Base-by-base conservation (phyloP, 2,113 vertebrate genomes). In the Bucco capensis region DNA sequence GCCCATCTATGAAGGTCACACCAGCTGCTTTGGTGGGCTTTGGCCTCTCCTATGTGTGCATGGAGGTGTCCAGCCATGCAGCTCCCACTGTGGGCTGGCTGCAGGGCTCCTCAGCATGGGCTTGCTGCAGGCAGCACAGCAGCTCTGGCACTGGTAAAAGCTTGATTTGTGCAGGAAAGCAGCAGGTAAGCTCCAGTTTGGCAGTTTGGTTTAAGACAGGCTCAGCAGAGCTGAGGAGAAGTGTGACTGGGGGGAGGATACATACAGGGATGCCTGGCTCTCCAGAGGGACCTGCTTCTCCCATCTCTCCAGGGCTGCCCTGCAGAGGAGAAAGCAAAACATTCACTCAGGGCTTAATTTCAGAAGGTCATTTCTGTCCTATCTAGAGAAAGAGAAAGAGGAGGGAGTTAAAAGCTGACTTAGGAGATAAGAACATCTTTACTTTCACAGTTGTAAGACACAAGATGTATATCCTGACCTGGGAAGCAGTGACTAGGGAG, bases 251-350 rank as follows among this genome's bases (percentile, higher is more conserved):
- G 76, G 95, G 94, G 8, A 30, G 96, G 97, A 97, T 98, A 99
- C 99, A 96, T 98, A 99, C 99, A 88, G 99, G 99, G 96, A 99
- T 97, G 95, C 99, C 99, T 81, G 99, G 99, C 97, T 99, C 99
- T 98, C 99, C 99, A 31, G 98, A 98, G 54, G 99, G 98, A 73
- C 99, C 99, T 0, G 97, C 97, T 89, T 98, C 98, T 35, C 99
- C 99, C 92, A 96, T 60, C 91, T 98, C 97, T 70, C 99, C 99
- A 42, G 95, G 60, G 83, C 96, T 97, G 86, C 99, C 99, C 99
- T 99, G 93, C 16, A 62, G 62, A 40, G 70, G 24, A 35, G 49
- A 57, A 62, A 54, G 27, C 27, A 76, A n/a, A 51, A 88, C 8
- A 6, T 14, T 87, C 14, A 6, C 4, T 73, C 5, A 65, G 58